Conservation (phyloP, 2,113 vertebrate genomes). For the Laterallus jamaicensis region DNA sequence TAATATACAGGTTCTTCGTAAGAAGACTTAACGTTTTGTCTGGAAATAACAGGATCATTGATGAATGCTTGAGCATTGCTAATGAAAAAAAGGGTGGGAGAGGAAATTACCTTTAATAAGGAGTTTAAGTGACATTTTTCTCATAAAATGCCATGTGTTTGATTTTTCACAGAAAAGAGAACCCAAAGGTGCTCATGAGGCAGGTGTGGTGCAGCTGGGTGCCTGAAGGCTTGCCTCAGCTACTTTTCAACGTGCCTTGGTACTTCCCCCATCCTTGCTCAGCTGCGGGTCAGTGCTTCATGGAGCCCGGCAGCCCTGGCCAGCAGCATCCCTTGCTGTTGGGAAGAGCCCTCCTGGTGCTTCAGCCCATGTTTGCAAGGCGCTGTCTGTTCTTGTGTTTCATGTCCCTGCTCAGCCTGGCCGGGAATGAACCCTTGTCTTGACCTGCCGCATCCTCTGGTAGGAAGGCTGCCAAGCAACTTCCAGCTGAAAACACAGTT, state of each 20-base stretch:
- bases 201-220: background rate
- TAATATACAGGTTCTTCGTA: background rate
- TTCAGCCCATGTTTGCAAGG: background rate
- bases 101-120: slow-evolving; percentile 61
- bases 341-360: background rate
- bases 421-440: background rate
- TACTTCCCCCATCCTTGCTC: background rate
- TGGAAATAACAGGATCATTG: slow-evolving; percentile 29
- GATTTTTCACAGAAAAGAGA: background rate
- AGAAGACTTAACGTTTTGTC: background rate
- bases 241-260: fast-evolving
- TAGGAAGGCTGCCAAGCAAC: background rate
- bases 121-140: slow-evolving; percentile 55
- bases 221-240: background rate
- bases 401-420: background rate
- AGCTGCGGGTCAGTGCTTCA: fast-evolving
- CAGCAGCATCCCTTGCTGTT: background rate
- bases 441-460: slow-evolving; percentile 32
- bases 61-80: slow-evolving; percentile 35
- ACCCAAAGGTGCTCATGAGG: background rate
- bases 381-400: background rate
- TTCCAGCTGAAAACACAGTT: slow-evolving; percentile 38
- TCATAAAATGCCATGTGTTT: background rate
- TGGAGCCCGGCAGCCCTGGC: background rate
- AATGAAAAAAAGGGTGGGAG: slow-evolving; percentile 53